Percentiles rank a stretch among this genome's conserved stretches.
Evolutionary conservation across 2,113 vertebrate genomes (phyloP).

Genomic region (Hypomesus transpacificus): DNA sequence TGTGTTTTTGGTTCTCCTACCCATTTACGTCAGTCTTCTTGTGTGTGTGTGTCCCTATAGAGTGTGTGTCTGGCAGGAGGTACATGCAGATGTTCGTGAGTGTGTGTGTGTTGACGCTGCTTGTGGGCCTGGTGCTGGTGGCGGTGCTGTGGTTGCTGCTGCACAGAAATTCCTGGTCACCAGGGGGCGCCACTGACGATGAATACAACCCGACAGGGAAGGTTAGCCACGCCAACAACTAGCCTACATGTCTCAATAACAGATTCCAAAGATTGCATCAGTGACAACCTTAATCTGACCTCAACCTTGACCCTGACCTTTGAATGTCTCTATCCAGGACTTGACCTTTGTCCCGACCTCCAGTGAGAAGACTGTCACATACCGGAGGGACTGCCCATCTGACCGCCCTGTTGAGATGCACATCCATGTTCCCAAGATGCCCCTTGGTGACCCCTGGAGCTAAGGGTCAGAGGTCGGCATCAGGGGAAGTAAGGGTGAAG

Average conservation of each 20-base stretch:
- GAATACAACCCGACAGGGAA: slow-evolving; percentile 77
- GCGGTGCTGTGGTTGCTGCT: slow-evolving; percentile 83
- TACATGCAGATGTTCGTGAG: slow-evolving; percentile 89
- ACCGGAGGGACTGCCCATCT: slow-evolving; percentile 81
- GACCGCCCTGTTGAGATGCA: slow-evolving; percentile 80
- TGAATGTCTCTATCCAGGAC: slow-evolving; percentile 43
- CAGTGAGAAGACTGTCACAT: slow-evolving; percentile 90
- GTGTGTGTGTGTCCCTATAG: slow-evolving; percentile 67
- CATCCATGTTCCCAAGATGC: slow-evolving; percentile 83
- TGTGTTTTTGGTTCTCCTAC: not conserved
- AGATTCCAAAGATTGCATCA: no score
- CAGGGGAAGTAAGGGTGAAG: not conserved
- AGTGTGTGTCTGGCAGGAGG: slow-evolving; percentile 78
- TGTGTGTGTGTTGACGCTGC: slow-evolving; percentile 87
- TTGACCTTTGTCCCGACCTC: slow-evolving; percentile 78
- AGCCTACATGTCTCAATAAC: not conserved
- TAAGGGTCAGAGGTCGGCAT: slow-evolving; percentile 31
- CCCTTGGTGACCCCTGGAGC: slow-evolving; percentile 77
- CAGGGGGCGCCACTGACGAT: slow-evolving; percentile 69
- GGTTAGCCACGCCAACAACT: slow-evolving; percentile 65
- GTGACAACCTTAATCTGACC: no score
- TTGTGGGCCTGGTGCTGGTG: slow-evolving; percentile 86
- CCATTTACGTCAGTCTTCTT: not conserved
- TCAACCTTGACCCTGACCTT: no score
- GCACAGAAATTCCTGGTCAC: slow-evolving; percentile 72